A percentile compares a stretch with the other conserved stretches of the same genome.
These are phyloP conservation scores for Tribolium madens DNA, from an alignment of 1,140 invertebrate genomes.

Conservation along the genomic window DNA sequence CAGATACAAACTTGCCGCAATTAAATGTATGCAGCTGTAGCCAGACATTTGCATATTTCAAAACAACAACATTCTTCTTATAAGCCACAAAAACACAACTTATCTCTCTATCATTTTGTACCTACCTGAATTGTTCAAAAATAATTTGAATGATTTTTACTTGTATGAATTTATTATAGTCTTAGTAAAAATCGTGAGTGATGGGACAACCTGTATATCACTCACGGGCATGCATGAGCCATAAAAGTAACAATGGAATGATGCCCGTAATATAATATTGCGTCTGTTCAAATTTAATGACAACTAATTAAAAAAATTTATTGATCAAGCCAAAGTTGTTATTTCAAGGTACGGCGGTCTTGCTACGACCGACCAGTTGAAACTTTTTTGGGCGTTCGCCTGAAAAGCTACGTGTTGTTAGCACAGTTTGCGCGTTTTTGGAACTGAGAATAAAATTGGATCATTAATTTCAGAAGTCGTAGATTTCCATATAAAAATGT, in stretches of 20 bases:
- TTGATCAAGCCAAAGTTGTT: slow-evolving; percentile 1
- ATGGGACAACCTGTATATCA: not conserved
- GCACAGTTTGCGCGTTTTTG: not conserved
- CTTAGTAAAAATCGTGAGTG: too few species aligned
- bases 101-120: not conserved
- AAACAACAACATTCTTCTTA: not conserved
- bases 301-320: slow-evolving; percentile 12
- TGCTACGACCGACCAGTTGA: slow-evolving; percentile 9
- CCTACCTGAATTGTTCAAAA: too few species aligned
- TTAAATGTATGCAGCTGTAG: slow-evolving; percentile 23
- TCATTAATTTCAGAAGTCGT: slow-evolving; percentile 1
- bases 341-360: not conserved
- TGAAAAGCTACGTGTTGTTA: not conserved
- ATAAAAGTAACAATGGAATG: not conserved
- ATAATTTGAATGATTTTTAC: too few species aligned
- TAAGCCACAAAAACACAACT: not conserved
- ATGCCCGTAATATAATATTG: not conserved
- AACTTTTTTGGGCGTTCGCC: not conserved
- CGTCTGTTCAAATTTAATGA: slow-evolving; percentile 21
- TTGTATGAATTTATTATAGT: too few species aligned
- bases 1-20: slow-evolving; percentile 19
- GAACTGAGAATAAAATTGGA: not conserved
- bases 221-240: not conserved
- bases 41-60: not conserved
- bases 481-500: slow-evolving; percentile 14